Evolutionary conservation across 2,888 invertebrate genomes (phyloP), one percentile per base, ranked within the genome.

Genomic region (Anthrax anthrax): DNA sequence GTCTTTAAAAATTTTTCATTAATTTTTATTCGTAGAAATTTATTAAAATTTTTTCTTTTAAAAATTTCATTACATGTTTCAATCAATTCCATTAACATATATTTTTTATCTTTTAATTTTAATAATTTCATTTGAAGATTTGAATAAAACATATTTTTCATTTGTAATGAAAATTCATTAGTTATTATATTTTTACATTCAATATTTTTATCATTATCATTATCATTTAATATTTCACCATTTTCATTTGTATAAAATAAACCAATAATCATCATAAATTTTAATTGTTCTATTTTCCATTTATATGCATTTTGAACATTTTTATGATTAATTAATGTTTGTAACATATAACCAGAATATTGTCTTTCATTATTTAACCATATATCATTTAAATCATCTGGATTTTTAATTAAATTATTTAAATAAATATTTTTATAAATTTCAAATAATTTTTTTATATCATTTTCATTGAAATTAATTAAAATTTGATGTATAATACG

Each of bases 321-420:
- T 19, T 66, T 64, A 54, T 70, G 67, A 18, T 57, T 60, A 10
- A 73, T 44, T 19, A 73, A 58, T 55, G 67, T 67, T 17, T 69
- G 72, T 47, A 78, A 58, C 55, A 75, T 62, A 56, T 74, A 73
- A 12, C 78, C 77, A 14, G 81, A 78, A 59, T 80, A 80, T 44
- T 77, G 69, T 56, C 80, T 74, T 58, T 84, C 84, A 46, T 73
- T 73, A 58, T 81, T 81, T 48, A 77, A 73, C 81, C 82, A 83
- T 50, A 63, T 67, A 49, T 78, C 74, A 0, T 58, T 51, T 13
- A 55, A 47, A 46, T 65, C 56, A 12, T 55, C 53, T 2, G 48
- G 38, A 46, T 59, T 57, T 48, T 78, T 80, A 39, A 71, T 66
- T 32, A 72, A 67, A 23, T 70, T 71, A 54, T 73, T 77, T 4